Conservation (phyloP, 35 echinoderm and acorn worm species). For the Diadema setosum region DNA sequence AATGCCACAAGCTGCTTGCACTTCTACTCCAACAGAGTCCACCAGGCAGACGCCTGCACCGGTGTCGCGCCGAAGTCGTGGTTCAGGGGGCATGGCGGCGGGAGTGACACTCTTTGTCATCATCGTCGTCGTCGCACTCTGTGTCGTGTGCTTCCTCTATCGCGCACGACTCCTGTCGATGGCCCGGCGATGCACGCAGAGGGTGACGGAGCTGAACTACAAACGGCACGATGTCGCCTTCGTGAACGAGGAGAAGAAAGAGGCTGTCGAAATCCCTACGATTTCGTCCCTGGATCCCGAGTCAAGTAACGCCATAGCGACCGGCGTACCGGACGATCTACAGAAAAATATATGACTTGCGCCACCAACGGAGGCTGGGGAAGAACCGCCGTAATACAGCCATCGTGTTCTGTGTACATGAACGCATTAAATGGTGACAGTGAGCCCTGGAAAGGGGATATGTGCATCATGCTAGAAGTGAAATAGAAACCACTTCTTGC, state of each 20-base stretch:
- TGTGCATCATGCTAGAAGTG: too few species aligned
- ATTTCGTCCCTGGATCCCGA: background rate
- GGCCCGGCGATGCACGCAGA: background rate
- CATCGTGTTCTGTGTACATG: too few species aligned
- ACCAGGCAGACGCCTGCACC: background rate
- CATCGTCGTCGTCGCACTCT: background rate
- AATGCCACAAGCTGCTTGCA: too few species aligned
- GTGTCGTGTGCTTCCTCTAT: background rate
- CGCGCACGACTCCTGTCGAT: background rate
- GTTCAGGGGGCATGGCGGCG: background rate
- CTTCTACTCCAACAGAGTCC: too few species aligned
- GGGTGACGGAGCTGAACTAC: conserved; percentile 1
- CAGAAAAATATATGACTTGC: too few species aligned
- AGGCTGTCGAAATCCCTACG: background rate
- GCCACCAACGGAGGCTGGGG: too few species aligned
- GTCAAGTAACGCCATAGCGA: too few species aligned
- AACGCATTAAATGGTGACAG: too few species aligned
- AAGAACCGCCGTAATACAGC: too few species aligned
- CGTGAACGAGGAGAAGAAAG: conserved; percentile 5
- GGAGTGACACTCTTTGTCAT: background rate
- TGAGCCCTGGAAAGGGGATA: too few species aligned
- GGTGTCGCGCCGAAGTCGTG: background rate
- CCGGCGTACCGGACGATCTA: too few species aligned
- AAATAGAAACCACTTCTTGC: too few species aligned
- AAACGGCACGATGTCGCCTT: background rate